phyloP scores from a whole-genome alignment of 2,888 invertebrate species.

The Orthonevra nobilis region DNA sequence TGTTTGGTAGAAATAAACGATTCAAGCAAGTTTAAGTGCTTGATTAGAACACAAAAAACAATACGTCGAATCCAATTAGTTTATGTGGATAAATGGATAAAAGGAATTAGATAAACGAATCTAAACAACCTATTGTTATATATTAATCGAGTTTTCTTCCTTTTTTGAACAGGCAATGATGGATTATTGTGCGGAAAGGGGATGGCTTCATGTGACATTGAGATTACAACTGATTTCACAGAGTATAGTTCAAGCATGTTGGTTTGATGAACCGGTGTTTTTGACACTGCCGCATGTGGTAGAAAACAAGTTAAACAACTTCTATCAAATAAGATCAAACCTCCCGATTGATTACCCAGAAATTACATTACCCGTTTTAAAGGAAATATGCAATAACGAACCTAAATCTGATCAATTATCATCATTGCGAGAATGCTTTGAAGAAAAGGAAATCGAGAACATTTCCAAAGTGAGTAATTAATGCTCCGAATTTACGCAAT shows the following conservation, averaged over 20 bases:
- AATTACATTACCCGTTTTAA: conserved; percentile 77
- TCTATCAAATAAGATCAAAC: conserved; percentile 82
- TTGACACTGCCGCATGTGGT: conserved; percentile 89
- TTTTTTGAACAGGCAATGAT: conserved; percentile 96
- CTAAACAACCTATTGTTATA: no score
- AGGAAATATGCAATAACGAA: conserved; percentile 80
- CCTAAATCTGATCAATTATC: conserved; percentile 84
- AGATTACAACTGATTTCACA: conserved; percentile 91
- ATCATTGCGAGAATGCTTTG: conserved; percentile 84
- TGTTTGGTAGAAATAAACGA: no score
- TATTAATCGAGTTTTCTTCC: no score
- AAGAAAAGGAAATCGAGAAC: conserved; percentile 86
- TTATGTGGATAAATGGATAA: no score
- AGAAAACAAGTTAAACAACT: conserved; percentile 83
- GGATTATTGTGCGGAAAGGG: conserved; percentile 93
- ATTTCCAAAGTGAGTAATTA: conserved; percentile 82
- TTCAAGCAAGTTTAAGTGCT: no score
- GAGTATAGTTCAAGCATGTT: conserved; percentile 94
- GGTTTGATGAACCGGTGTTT: conserved; percentile 89
- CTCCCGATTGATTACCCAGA: no score
- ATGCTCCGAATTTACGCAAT: neutral
- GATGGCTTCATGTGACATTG: conserved; percentile 92
- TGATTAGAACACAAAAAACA: no score
- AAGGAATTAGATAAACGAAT: no score
- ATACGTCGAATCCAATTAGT: no score